Conservation (phyloP, 2,888 invertebrate genomes). For the Eurytoma adleriae region DNA sequence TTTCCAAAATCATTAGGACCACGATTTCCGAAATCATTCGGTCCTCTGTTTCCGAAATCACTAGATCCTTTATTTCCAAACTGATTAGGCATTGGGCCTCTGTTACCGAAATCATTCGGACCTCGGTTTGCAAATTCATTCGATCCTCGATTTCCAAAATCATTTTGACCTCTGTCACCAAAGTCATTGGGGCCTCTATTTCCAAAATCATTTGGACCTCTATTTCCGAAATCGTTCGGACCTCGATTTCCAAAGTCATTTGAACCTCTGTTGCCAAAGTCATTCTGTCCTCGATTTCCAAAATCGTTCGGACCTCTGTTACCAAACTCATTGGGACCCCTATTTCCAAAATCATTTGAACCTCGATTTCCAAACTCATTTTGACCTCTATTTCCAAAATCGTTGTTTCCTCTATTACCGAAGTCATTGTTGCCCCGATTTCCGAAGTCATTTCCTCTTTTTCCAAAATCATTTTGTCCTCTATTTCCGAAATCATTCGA, state of each 20-base stretch:
- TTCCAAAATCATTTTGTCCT: conserved; percentile 51
- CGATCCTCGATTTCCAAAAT: conserved; percentile 5
- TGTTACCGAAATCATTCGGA: conserved; percentile 28
- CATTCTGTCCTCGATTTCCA: conserved; percentile 51
- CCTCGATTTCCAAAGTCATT: conserved; percentile 46
- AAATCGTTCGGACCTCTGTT: conserved; percentile 52
- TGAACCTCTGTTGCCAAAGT: conserved; percentile 58
- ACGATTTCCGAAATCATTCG: conserved; percentile 48
- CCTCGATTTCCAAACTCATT: conserved; percentile 35
- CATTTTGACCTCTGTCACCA: conserved; percentile 7
- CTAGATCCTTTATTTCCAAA: conserved; percentile 25
- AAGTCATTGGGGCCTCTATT: conserved; percentile 19
- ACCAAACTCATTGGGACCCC: conserved; percentile 48
- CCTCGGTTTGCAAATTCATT: conserved; percentile 21
- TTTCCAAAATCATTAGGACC: conserved; percentile 32
- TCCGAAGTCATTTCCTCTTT: not conserved
- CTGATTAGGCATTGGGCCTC: conserved; percentile 1
- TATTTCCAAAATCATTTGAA: conserved; percentile 23
- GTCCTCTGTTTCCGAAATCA: conserved; percentile 53
- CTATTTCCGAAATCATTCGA: too few species aligned
- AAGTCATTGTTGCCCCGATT: conserved; percentile 3
- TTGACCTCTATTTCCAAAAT: conserved; percentile 36
- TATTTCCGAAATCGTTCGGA: conserved; percentile 4
- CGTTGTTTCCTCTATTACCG: not conserved
- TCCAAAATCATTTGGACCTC: conserved; percentile 5